Conservation (phyloP, 2,113 vertebrate species). For the Pluvianellus socialis region DNA sequence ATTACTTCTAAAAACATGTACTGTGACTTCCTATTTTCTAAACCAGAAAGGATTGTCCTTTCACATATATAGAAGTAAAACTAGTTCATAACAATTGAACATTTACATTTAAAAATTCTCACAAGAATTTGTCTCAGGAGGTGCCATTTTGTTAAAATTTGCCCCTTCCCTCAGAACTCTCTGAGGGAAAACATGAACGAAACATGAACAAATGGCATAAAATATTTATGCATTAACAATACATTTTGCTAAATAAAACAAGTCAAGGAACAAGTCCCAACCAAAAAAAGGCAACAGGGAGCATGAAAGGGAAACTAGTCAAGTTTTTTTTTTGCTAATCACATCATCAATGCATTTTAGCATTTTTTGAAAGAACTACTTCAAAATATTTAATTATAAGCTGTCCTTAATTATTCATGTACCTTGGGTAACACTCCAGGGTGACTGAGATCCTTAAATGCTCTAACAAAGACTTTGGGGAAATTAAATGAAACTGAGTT, state of each 20-base stretch:
- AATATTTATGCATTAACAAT: background rate
- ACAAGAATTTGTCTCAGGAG: background rate
- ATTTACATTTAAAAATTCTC: background rate
- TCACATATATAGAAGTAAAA: background rate
- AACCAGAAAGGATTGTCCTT: background rate
- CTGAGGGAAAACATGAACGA: background rate
- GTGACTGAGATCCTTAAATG: background rate
- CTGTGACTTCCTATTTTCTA: background rate
- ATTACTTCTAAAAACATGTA: constrained; percentile 18
- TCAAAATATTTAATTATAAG: background rate
- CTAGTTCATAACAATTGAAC: background rate
- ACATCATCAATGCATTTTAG: background rate
- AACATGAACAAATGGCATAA: background rate
- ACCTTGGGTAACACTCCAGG: background rate
- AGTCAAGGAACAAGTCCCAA: background rate
- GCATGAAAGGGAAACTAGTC: background rate
- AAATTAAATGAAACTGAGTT: constrained; percentile 12
- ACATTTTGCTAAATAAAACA: background rate
- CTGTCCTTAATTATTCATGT: background rate
- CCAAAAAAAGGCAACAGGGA: background rate
- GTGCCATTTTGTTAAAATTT: background rate
- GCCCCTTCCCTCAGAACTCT: background rate
- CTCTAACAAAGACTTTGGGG: background rate
- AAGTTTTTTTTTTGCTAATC: background rate
- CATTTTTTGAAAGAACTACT: background rate